Evolutionary conservation across 2,888 invertebrate species (phyloP), one percentile per base, ranked within the genome.

Genomic region (Dioctria rufipes): DNA sequence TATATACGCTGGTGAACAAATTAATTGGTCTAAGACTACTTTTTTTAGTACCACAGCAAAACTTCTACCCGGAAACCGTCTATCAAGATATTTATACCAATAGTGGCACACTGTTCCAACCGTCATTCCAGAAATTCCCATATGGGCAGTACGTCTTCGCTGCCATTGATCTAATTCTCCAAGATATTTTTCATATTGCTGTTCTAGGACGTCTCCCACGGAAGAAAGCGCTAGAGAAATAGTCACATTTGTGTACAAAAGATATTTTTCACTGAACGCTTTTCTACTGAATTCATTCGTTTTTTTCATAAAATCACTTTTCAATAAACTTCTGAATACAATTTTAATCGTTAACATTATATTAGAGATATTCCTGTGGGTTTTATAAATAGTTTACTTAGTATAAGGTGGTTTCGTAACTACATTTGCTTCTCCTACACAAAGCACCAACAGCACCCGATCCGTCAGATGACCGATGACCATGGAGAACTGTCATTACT

Each of bases 1-100:
- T 81, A 97, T 95, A 82, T 93, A 92, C 5, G 96, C 83, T 0
- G 97, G 97, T 2, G 97, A 96, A 85, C 95, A 95, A 61, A 97
- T 89, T 77, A 95, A 86, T 88, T 97, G 97, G 88, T 98, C 98
- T 42, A 95, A 86, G 2, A 95, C 73, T 61, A 97, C 91, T 90
- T 97, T 97, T 86, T 94, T 95, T 5, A 93, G 83, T 1, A 95
- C 94, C 85, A 92, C 91, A 8, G 86, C 3, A 13, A 77, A 9
- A 37, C 5, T 58, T 37, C 43, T 39, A 2, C 95, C 96, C 2
- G 95, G 93, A 54, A 96, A 88, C 83, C 91, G 89, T 85, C 89
- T 90, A 86, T 97, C 97, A 80, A 98, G 89, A 83, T 92, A 90
- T 80, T 92, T 91, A 87, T 98, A 98, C 96, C 97, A 97, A 87